These are phyloP conservation scores for Masticophis lateralis DNA, from an alignment of 2,797 vertebrate genomes.

Conservation along the genomic window DNA sequence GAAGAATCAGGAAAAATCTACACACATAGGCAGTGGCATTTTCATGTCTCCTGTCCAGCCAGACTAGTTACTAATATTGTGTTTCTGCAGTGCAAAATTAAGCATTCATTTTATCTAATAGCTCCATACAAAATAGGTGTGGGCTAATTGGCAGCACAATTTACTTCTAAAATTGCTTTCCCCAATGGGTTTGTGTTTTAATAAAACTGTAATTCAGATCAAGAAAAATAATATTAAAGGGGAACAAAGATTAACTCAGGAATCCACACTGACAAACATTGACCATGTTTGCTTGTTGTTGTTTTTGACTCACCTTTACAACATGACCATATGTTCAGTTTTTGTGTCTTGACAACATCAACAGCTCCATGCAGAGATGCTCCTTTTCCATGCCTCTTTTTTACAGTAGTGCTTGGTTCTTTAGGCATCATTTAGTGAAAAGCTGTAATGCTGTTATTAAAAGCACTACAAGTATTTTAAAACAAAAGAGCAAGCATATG, in stretches of 20 bases:
- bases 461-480: slow-evolving; percentile 66
- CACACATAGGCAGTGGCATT: slow-evolving; percentile 59
- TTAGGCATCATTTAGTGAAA: slow-evolving; percentile 63
- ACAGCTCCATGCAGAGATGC: slow-evolving; percentile 46
- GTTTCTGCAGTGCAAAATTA: slow-evolving; percentile 63
- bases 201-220: slow-evolving; percentile 57
- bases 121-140: slow-evolving; percentile 51
- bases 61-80: slow-evolving; percentile 60
- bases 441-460: slow-evolving; percentile 71
- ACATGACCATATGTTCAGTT: slow-evolving; percentile 66
- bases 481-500: slow-evolving; percentile 67
- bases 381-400: slow-evolving; percentile 56
- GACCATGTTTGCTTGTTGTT: slow-evolving; percentile 50
- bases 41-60: slow-evolving; percentile 63
- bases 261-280: slow-evolving; percentile 62
- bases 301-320: slow-evolving; percentile 66
- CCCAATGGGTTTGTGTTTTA: slow-evolving; percentile 52
- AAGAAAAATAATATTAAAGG: slow-evolving; percentile 41
- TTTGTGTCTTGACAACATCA: slow-evolving; percentile 56
- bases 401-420: slow-evolving; percentile 60
- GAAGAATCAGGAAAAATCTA: slow-evolving; percentile 65
- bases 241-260: slow-evolving; percentile 45
- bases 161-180: slow-evolving; percentile 63
- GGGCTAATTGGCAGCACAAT: slow-evolving; percentile 37
- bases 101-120: slow-evolving; percentile 68